Evolutionary conservation across 2,113 vertebrate genomes (phyloP).

Genomic region (Entosphenus tridentatus): DNA sequence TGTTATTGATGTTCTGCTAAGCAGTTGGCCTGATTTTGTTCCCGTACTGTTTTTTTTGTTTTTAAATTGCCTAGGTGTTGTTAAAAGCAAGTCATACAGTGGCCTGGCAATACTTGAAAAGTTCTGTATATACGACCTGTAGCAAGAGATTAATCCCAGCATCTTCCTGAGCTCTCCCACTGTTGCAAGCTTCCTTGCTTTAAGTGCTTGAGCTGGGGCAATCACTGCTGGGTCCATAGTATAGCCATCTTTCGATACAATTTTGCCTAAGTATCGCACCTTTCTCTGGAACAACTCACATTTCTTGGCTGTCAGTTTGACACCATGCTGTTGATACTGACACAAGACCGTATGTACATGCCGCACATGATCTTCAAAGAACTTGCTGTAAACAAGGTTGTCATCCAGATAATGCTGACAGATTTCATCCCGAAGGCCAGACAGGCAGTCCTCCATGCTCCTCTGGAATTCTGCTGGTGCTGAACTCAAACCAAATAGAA

Average conservation of each 20-base stretch:
- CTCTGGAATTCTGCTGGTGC: too few species aligned
- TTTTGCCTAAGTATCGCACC: not conserved
- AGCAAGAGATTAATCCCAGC: not conserved
- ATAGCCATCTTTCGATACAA: not conserved
- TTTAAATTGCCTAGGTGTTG: too few species aligned
- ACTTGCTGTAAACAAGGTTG: too few species aligned
- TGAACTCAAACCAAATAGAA: too few species aligned
- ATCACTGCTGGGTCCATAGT: conserved; percentile 1
- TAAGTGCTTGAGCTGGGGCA: conserved; percentile 10
- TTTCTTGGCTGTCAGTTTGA: not conserved
- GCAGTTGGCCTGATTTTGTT: too few species aligned
- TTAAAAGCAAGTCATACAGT: not conserved
- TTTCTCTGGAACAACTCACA: conserved; percentile 1
- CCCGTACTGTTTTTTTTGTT: too few species aligned
- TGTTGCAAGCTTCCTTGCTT: not conserved
- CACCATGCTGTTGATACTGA: not conserved
- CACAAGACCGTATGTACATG: not conserved
- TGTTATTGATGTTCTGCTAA: too few species aligned
- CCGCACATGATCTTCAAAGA: not conserved
- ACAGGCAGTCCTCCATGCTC: too few species aligned
- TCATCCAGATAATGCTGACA: too few species aligned
- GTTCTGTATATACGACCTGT: not conserved
- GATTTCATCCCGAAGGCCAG: too few species aligned
- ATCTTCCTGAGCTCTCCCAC: not conserved
- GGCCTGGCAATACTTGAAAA: not conserved